Evolutionary conservation across 2,888 invertebrate genomes (phyloP), one percentile per base, ranked within the genome.

Genomic region (Macroteleia sp.): DNA sequence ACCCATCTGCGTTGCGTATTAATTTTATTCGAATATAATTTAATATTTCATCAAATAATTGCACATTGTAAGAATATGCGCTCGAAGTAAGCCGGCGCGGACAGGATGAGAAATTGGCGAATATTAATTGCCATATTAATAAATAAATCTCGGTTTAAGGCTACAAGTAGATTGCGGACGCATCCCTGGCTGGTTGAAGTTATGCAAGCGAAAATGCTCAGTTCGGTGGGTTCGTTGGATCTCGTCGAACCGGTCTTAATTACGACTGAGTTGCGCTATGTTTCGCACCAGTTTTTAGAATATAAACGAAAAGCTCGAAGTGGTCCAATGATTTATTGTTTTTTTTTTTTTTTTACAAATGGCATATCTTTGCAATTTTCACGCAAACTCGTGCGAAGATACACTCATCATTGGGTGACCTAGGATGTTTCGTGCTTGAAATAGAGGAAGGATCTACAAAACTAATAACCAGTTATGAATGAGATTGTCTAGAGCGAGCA

Each of bases 181-280:
- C 85, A 86, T 86, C 71, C 83, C 80, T 69, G 59, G 62, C 77
- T 54, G 64, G 42, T 17, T 32, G 6, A 25, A 52, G 56, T 86
- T 86, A 84, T 77, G 86, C 83, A 86, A 87, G 82, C 81, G 80
- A 70, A 70, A 66, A 64, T 44, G 22, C 41, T 67, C 75, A 75
- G 74, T 82, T 82, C 74, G 81, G 76, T 64, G 69, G 78, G 71
- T 83, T 80, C 77, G 81, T 75, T 73, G 61, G 52, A 64, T 79
- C 76, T 73, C 80, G 86, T 83, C 82, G 83, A 82, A 87, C 86
- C 86, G 85, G 87, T 86, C 83, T 86, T 87, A 86, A 87, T 85
- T 86, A 77, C 83, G 80, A 82, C 57, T 67, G 59, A 52, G 25
- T 54, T 25, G 56, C 59, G 36, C 17, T 34, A 25, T 25, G 71